phyloP scores from a whole-genome alignment of 2,113 vertebrate genomes.

The Periophthalmodon schlosseri region DNA sequence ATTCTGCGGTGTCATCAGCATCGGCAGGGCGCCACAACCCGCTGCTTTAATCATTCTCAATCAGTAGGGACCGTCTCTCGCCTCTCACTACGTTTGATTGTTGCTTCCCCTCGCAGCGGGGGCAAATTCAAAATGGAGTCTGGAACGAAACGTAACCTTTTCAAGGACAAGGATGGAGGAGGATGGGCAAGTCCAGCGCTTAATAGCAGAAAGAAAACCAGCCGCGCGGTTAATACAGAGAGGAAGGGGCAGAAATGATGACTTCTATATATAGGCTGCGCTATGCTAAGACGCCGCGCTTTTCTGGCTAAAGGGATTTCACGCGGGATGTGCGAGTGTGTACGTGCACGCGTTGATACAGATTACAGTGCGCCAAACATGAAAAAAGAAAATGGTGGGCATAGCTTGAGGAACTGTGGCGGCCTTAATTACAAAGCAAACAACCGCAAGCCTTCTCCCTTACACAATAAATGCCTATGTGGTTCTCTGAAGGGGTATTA shows the following conservation, averaged over 20 bases:
- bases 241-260: slow-evolving; percentile 70
- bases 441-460: slow-evolving; percentile 61
- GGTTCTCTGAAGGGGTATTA: slow-evolving; percentile 62
- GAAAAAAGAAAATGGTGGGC: slow-evolving; percentile 48
- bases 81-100: neutral
- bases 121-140: slow-evolving; percentile 67
- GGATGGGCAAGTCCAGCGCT: slow-evolving; percentile 70
- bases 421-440: slow-evolving; percentile 74
- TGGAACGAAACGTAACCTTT: slow-evolving; percentile 74
- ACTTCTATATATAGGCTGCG: slow-evolving; percentile 78
- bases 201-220: slow-evolving; percentile 77
- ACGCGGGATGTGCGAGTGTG: slow-evolving; percentile 41
- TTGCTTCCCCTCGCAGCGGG: slow-evolving; percentile 18
- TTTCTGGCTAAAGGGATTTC: slow-evolving; percentile 76
- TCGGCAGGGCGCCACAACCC: slow-evolving; percentile 63
- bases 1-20: slow-evolving; percentile 70
- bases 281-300: slow-evolving; percentile 64
- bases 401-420: slow-evolving; percentile 58
- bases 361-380: slow-evolving; percentile 63
- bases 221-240: slow-evolving; percentile 77
- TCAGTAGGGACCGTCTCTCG: slow-evolving; percentile 59
- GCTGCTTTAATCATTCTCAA: slow-evolving; percentile 76
- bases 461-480: slow-evolving; percentile 60
- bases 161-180: slow-evolving; percentile 66
- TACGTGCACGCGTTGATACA: slow-evolving; percentile 48